These are phyloP conservation scores for Brienomyrus longianalis DNA, from an alignment of 2,113 vertebrate genomes.

Conservation along the genomic window DNA sequence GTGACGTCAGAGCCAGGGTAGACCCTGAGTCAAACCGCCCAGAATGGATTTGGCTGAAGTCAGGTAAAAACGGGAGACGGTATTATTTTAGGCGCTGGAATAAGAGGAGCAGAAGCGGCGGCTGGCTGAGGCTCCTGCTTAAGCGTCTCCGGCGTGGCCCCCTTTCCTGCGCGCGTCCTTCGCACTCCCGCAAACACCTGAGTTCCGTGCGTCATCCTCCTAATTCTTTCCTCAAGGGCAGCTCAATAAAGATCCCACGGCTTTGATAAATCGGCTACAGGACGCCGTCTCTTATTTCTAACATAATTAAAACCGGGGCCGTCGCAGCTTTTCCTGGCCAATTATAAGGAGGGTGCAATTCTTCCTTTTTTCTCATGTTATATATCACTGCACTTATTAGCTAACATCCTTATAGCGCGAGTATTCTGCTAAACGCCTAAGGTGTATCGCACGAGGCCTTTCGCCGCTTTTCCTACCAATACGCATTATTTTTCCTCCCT, in stretches of 20 bases:
- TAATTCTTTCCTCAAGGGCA: slow-evolving; percentile 17
- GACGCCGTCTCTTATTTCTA: slow-evolving; percentile 10
- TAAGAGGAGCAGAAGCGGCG: neutral
- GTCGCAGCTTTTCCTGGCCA: neutral
- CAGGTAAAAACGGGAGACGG: neutral
- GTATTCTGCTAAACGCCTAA: neutral
- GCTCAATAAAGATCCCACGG: slow-evolving; percentile 7
- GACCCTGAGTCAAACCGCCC: neutral
- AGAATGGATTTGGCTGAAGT: neutral
- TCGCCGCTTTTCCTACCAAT: neutral
- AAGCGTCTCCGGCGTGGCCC: neutral
- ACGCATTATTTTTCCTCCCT: neutral
- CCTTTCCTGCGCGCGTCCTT: neutral
- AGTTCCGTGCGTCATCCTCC: slow-evolving; percentile 21
- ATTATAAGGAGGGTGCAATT: neutral
- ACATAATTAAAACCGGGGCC: slow-evolving; percentile 20
- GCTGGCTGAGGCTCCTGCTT: neutral
- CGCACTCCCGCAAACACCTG: slow-evolving; percentile 14
- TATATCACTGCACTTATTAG: neutral
- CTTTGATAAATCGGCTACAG: slow-evolving; percentile 18
- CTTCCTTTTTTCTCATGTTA: neutral
- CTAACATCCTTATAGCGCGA: neutral
- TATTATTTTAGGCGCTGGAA: neutral
- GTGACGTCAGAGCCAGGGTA: neutral
- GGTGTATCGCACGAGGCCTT: neutral